Conservation (phyloP, 2,888 invertebrate genomes). For the Drosophila kuntzei region DNA sequence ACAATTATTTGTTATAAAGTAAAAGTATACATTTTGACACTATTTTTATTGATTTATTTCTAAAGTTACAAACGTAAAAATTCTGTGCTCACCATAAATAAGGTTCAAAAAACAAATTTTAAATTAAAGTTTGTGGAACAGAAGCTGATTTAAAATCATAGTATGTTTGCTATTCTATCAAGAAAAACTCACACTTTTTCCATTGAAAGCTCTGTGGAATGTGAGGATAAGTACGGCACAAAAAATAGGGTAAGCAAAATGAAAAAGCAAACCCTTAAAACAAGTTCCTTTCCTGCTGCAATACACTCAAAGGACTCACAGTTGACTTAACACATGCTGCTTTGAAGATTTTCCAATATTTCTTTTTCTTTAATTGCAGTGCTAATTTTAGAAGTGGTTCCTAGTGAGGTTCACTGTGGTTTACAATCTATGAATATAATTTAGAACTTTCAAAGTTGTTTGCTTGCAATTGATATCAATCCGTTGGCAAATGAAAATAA, state of each 20-base stretch:
- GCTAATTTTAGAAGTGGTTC: slow-evolving; percentile 5
- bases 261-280: no score
- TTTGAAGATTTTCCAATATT: not conserved
- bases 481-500: not conserved
- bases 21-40: no score
- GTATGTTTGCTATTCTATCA: no score
- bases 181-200: not conserved
- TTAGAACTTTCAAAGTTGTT: not conserved
- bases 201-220: not conserved
- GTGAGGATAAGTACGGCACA: not conserved
- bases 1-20: no score
- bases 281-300: not conserved
- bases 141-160: not conserved
- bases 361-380: not conserved
- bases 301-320: not conserved
- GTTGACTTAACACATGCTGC: not conserved
- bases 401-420: not conserved
- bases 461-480: not conserved
- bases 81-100: not conserved
- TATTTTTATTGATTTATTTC: no score
- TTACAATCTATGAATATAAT: not conserved
- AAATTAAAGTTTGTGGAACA: not conserved
- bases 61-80: no score
- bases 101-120: not conserved
- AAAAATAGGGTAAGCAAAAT: not conserved